Conservation (phyloP, 2,888 invertebrate species). For the Pyrrhosoma nymphula region DNA sequence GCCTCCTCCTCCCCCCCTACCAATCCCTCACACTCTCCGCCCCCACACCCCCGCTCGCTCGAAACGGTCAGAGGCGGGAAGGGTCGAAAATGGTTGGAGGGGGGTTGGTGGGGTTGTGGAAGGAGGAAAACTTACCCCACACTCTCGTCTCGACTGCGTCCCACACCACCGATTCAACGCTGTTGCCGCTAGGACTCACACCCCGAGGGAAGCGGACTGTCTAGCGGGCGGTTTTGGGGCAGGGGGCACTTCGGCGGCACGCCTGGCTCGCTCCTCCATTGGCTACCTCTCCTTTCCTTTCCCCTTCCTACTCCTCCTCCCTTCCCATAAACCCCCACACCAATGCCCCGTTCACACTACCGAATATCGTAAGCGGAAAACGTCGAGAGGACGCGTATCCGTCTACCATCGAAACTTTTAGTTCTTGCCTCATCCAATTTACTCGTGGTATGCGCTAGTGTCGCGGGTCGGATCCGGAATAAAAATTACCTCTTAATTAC, state of each 20-base stretch:
- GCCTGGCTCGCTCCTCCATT: constrained; percentile 31
- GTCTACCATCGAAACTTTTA: no score
- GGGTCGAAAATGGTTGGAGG: background rate
- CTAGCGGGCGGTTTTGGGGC: background rate
- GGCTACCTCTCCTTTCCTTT: background rate
- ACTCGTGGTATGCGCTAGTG: no score
- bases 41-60: background rate
- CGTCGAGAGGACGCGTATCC: no score
- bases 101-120: no score
- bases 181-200: background rate
- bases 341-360: no score
- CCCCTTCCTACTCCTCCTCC: background rate
- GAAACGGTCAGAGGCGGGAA: background rate
- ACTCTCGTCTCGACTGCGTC: background rate
- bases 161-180: background rate
- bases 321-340: background rate
- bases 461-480: no score
- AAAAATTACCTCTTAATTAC: no score
- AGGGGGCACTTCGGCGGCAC: background rate
- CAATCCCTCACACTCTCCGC: background rate
- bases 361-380: no score
- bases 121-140: no score
- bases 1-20: background rate
- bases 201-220: background rate
- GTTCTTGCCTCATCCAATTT: no score